These are phyloP conservation scores for Enteromius anoplus DNA, from an alignment of 2,797 vertebrate species.

Conservation along the genomic window DNA sequence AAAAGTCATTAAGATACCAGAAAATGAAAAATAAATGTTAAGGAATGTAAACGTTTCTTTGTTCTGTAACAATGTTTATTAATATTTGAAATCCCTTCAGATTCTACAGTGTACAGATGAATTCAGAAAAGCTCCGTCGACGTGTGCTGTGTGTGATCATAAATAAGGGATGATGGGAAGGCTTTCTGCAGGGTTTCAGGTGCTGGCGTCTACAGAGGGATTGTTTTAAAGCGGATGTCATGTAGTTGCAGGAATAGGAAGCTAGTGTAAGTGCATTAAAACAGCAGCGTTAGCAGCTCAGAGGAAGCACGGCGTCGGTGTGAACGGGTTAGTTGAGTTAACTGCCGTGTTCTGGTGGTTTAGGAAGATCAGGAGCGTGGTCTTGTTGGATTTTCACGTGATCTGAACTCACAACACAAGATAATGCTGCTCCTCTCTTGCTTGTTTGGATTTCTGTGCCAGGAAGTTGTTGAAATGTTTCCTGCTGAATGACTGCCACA, in stretches of 20 bases:
- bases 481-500: not conserved
- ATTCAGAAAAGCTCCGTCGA: too few relatives aligned
- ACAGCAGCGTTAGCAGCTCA: not conserved
- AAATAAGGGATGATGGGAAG: too few relatives aligned
- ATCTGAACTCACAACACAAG: not conserved
- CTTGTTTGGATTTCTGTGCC: not conserved
- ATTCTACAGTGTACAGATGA: too few relatives aligned
- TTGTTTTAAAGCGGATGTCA: not conserved
- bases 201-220: not conserved
- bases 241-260: not conserved
- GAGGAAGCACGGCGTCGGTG: too few relatives aligned
- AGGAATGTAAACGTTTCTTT: too few relatives aligned
- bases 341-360: not conserved
- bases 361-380: not conserved
- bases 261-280: not conserved
- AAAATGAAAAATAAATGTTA: too few relatives aligned
- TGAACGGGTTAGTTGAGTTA: not conserved
- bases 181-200: not conserved
- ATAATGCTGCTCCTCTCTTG: not conserved
- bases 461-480: constrained; percentile 29
- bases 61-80: too few relatives aligned
- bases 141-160: too few relatives aligned
- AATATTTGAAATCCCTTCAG: too few relatives aligned
- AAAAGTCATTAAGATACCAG: not conserved
- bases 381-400: not conserved